phyloP scores from a whole-genome alignment of 2,113 vertebrate genomes.

The Ginglymostoma cirratum region DNA sequence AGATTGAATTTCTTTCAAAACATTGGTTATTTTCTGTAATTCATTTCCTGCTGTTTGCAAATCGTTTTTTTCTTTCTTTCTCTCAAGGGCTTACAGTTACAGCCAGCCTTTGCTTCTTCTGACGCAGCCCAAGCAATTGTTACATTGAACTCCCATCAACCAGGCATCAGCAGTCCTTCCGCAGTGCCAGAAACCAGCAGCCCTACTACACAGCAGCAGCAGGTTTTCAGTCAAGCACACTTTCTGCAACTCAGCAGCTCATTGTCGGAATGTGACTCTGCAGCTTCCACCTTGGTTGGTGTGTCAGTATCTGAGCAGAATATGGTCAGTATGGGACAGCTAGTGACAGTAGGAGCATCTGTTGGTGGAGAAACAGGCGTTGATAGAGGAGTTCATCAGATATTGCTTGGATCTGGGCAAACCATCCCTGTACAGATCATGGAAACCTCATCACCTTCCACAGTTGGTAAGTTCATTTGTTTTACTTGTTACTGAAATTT shows the following conservation, averaged over 20 bases:
- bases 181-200: conserved; percentile 49
- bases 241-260: conserved; percentile 48
- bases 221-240: conserved; percentile 49
- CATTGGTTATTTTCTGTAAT: not conserved
- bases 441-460: conserved; percentile 46
- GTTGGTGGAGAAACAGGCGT: conserved; percentile 47
- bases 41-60: conserved; percentile 8
- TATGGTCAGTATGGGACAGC: conserved; percentile 52
- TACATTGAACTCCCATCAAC: conserved; percentile 50
- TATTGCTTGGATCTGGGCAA: conserved; percentile 60
- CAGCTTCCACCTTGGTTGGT: conserved; percentile 43
- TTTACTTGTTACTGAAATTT: conserved; percentile 16
- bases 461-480: conserved; percentile 6
- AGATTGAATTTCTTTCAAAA: not conserved
- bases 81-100: conserved; percentile 63
- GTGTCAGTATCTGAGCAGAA: conserved; percentile 47
- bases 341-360: conserved; percentile 50
- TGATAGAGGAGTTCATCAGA: conserved; percentile 52
- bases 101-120: conserved; percentile 53
- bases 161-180: conserved; percentile 40
- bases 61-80: conserved; percentile 42
- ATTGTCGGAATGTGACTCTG: conserved; percentile 44
- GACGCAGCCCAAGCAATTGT: conserved; percentile 54
- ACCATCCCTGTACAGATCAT: conserved; percentile 57
- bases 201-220: conserved; percentile 47